Evolutionary conservation across 2,113 vertebrate species (phyloP), one percentile per base, ranked within the genome.

Genomic region (Dicentrarchus labrax): DNA sequence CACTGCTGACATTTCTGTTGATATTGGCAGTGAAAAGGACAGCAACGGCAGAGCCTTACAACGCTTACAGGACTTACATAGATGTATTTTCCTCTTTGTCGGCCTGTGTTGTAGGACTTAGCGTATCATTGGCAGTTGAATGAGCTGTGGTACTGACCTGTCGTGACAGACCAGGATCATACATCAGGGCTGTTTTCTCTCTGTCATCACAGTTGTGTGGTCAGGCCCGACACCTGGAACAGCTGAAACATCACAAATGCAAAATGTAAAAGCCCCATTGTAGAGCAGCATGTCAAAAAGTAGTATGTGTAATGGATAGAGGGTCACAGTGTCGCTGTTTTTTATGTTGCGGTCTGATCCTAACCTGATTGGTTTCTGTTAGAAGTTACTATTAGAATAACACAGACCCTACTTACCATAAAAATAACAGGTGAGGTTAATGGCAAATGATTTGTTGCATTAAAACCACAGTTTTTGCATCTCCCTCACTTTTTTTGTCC

Each of bases 1-100:
- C 87, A 51, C 85, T 79, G 88, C 86, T 94, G 94, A 95, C 94
- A 95, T 95, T 94, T 95, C 90, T 94, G 86, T 94, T 92, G 78
- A 94, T 94, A 93, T 89, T 93, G 90, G 79, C 91, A 89, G 83
- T 78, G 90, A 85, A 91, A 88, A 87, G 82, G 86, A 89, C 72
- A 78, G 78, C 60, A 47, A 38, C 59, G 54, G 72, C 71, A 68
- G 67, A 86, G 91, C 88, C 90, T 91, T 89, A 78, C 66, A 21
- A 54, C 5, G 17, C 87, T 77, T 62, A 78, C 89, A 79, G 64
- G 80, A 85, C 87, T 87, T 79, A 79, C 50, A 5, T 39, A n/a
- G 51, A 60, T 81, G 68, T 38, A 82, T 86, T 86, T 77, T 81
- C 69, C 84, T 85, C 74, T 90, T 85, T 89, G 91, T 89, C 50